Percentiles rank a stretch among this genome's conserved stretches.
Evolutionary conservation across 1,140 invertebrate genomes (phyloP).

Genomic region (Chrysomallon squamiferum): DNA sequence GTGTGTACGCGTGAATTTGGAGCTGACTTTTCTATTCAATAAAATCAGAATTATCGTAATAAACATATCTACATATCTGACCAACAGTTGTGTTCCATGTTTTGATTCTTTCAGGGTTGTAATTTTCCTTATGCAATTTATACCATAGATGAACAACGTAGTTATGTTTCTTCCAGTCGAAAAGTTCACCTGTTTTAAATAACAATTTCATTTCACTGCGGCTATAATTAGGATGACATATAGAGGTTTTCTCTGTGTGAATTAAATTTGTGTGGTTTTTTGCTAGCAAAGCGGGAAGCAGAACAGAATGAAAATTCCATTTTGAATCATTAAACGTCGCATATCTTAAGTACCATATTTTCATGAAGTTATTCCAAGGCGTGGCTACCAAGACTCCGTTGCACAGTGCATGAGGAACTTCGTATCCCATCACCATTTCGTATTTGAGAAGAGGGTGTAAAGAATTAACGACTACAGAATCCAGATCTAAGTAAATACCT

Average conservation of each 20-base stretch:
- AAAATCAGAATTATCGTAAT: background rate
- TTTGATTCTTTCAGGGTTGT: background rate
- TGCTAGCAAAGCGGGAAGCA: background rate
- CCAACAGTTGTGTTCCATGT: background rate
- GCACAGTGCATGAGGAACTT: background rate
- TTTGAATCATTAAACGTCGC: background rate
- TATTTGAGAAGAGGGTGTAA: background rate
- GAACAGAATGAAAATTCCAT: background rate
- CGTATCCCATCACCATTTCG: background rate
- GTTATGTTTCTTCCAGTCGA: background rate
- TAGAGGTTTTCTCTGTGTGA: background rate
- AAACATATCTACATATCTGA: constrained; percentile 9
- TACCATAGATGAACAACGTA: background rate
- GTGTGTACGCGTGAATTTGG: too few species aligned
- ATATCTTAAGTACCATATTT: background rate
- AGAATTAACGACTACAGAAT: background rate
- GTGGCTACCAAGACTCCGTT: background rate
- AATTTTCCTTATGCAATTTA: too few species aligned
- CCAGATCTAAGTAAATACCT: background rate
- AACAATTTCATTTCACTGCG: background rate
- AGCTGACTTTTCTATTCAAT: too few species aligned
- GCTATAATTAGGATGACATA: background rate
- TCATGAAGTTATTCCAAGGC: background rate
- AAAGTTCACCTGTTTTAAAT: background rate
- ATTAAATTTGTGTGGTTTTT: background rate